A percentile compares a stretch with the other conserved stretches of the same genome.
Evolutionary conservation across 2,888 invertebrate genomes (phyloP).

Genomic region (Ceraclea dissimilis): DNA sequence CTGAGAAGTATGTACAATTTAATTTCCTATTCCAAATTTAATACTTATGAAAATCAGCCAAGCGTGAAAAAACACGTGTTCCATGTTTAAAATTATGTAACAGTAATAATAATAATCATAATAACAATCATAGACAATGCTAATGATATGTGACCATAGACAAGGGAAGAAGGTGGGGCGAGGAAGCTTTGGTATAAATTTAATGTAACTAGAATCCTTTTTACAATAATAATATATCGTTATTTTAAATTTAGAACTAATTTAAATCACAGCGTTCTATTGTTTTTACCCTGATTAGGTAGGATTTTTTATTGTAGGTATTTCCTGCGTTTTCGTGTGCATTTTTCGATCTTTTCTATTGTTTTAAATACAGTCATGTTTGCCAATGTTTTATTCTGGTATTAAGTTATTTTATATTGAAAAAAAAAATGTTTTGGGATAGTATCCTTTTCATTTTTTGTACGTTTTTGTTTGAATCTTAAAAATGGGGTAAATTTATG

Average conservation of each 20-base stretch:
- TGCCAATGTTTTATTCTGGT: too few species aligned
- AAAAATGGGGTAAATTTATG: too few species aligned
- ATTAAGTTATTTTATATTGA: too few species aligned
- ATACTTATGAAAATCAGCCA: background rate
- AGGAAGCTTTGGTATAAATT: background rate
- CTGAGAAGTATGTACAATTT: too few species aligned
- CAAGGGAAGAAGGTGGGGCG: background rate
- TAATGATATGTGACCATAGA: background rate
- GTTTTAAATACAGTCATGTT: too few species aligned
- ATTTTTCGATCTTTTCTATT: too few species aligned
- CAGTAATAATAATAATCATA: background rate
- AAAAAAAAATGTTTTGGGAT: too few species aligned
- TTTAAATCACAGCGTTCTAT: too few species aligned
- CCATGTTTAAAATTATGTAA: background rate
- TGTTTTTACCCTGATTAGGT: too few species aligned
- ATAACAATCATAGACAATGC: background rate
- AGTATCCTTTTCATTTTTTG: too few species aligned
- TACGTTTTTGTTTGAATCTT: too few species aligned
- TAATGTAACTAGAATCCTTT: background rate
- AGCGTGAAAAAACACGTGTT: conserved; percentile 1
- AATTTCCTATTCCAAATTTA: too few species aligned
- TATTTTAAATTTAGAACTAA: background rate
- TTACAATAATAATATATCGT: background rate
- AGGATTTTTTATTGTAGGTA: background rate
- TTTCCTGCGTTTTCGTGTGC: background rate